Percentiles rank a stretch among this genome's conserved stretches.
Evolutionary conservation across 2,797 vertebrate species (phyloP).

Genomic region (Rhabdophis nuchalis): DNA sequence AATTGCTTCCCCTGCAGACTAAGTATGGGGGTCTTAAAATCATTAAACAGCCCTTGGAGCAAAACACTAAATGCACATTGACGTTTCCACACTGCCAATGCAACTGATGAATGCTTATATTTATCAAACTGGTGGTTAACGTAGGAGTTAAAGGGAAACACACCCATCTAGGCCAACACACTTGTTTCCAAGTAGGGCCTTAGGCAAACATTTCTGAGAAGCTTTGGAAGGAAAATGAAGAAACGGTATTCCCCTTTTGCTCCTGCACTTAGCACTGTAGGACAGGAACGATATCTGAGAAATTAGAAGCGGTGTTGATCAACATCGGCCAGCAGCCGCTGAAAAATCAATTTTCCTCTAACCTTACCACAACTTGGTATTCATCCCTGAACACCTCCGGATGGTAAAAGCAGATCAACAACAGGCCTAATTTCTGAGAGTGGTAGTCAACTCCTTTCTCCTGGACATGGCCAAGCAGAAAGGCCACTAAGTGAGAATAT

Average conservation of each 20-base stretch:
- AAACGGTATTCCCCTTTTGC: background rate
- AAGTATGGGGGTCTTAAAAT: background rate
- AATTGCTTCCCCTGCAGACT: background rate
- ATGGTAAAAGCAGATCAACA: background rate
- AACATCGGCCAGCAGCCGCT: background rate
- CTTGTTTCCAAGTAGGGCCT: background rate
- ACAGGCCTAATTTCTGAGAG: background rate
- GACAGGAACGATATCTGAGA: background rate
- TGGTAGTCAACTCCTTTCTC: background rate
- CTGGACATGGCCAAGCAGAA: background rate
- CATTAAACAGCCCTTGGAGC: background rate
- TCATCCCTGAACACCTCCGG: background rate
- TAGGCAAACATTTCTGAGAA: background rate
- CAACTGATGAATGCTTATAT: background rate
- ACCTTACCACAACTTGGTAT: background rate
- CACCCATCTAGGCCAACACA: background rate
- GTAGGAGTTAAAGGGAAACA: background rate
- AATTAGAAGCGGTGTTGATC: background rate
- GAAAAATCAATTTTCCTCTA: background rate
- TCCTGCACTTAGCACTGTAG: background rate
- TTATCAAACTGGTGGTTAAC: background rate
- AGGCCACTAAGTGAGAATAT: background rate
- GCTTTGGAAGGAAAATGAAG: background rate
- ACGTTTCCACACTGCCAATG: background rate
- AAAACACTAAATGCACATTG: background rate